Evolutionary conservation across 2,888 invertebrate species (phyloP), one percentile per base, ranked within the genome.

Genomic region (Agonopterix arenella): DNA sequence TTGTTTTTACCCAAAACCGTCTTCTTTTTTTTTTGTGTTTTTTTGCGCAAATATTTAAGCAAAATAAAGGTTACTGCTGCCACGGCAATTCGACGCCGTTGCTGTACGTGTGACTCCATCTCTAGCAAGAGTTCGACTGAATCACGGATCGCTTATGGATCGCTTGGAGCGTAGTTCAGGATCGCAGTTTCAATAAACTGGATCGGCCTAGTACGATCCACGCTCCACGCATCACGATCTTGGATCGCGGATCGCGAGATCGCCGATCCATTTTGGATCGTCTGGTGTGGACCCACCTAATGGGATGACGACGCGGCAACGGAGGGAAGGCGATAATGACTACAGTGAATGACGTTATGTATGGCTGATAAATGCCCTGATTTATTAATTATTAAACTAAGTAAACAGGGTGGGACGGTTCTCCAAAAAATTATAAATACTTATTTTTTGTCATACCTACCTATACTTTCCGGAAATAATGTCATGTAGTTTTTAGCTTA

Each of bases 21-120:
- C 52, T 41, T 54, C 55, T 57, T 52, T 11, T 38, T 55, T 55
- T 55, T 48, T 13, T 13, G 13, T 13, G 13, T 13, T 13, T 13
- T 13, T 13, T 13, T 13, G 13, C 13, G 13, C 13, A 13, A 13
- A 13, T 37, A 37, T 47, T 48, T 50, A 37, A 37, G 37, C 37
- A 37, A 37, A 37, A 37, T 37, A 37, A 37, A 9, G 37, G 37
- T 37, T 37, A 10, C 37, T 37, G 8, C 37, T 37, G 37, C 37
- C 10, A 37, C 13, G 37, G 37, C 37, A 37, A 37, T 37, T 37
- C 37, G 37, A 51, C 56, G 55, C 52, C 56, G 56, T 47, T 55
- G 56, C 36, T 59, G 57, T 48, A 57, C 59, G 56, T 57, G 57
- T 59, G 56, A 54, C 57, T 54, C 56, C 57, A 59, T 59, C 41